Base-by-base conservation (phyloP, 1,140 invertebrate genomes). In the Drosophila kikkawai region DNA sequence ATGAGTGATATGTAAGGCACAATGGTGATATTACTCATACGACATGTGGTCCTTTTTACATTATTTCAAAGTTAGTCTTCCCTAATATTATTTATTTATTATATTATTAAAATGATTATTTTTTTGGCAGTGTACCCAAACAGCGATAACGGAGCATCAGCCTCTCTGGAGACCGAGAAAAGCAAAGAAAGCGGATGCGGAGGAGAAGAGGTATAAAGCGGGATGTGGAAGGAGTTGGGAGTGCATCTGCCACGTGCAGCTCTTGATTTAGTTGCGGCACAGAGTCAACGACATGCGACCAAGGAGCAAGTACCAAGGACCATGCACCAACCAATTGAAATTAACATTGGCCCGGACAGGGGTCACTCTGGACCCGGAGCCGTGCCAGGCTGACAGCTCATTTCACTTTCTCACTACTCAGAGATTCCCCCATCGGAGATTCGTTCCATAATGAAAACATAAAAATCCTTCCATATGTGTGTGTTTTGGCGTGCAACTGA, bases 241-340 rank as follows among this genome's bases (percentile, higher is more conserved):
- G 70, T 75, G 82, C 82, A 85, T 74, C 78, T 84, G 82, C 82
- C 82, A 85, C 79, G 82, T 84, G 82, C 82, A 84, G 82, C 56
- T 45, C 64, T 78, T 84, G 82, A 84, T 84, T 84, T 85, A 81
- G 81, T 78, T 77, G 81, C 59, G 42, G 48, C 41, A 59, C 53
- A 51, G 65, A 84, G 81, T 84, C 81, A 84, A 84, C 78, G 78
- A 81, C 81, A 73, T 73, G 66, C 78, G 61, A 47, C 59, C 59
- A 50, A 61, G 45, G n/a, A 63, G 17, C 60, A 53, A 50, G 44
- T 3, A 37, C 59, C 59, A 37, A 37, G 66, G 44, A 67, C 57
- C 51, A 26, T 37, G 57, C 55, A 64, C 22, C 68, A 55, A 64
- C 77, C 81, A 81, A 84, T 84, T 85, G 78, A 84, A 85, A 84